Conservation (phyloP, 2,113 vertebrate genomes). For the Orycteropus afer region DNA sequence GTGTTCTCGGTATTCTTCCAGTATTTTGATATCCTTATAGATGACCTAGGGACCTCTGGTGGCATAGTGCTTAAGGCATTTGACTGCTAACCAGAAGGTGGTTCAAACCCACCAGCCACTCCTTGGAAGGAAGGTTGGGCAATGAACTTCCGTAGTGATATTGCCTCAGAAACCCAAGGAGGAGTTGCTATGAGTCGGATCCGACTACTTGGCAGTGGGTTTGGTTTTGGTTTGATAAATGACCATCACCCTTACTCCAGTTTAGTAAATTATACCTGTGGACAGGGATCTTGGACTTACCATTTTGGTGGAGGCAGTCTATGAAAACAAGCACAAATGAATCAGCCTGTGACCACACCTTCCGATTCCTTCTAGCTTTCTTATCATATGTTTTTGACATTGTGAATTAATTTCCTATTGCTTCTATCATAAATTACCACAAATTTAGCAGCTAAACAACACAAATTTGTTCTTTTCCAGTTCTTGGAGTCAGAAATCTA, state of each 20-base stretch:
- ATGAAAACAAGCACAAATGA: not conserved
- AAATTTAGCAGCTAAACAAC: not conserved
- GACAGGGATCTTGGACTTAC: not conserved
- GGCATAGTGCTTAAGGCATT: no score
- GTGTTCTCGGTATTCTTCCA: not conserved
- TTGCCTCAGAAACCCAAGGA: no score
- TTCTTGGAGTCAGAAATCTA: not conserved
- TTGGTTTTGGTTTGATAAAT: no score
- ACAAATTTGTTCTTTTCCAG: not conserved
- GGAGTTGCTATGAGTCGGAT: no score
- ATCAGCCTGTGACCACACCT: not conserved
- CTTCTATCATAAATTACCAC: not conserved
- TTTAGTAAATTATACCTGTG: not conserved
- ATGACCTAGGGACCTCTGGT: no score
- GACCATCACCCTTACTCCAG: not conserved
- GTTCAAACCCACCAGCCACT: no score
- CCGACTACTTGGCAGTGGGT: no score
- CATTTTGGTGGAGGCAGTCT: not conserved
- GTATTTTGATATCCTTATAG: not conserved
- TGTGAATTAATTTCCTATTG: not conserved
- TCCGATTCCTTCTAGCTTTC: not conserved
- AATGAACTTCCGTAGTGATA: no score
- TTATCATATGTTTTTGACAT: not conserved
- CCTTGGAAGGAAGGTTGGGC: no score
- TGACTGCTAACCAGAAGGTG: no score